Percentiles rank a stretch among this genome's conserved stretches.
Conservation (phyloP, 2,113 vertebrate species). For the Montifringilla adamsi region DNA sequence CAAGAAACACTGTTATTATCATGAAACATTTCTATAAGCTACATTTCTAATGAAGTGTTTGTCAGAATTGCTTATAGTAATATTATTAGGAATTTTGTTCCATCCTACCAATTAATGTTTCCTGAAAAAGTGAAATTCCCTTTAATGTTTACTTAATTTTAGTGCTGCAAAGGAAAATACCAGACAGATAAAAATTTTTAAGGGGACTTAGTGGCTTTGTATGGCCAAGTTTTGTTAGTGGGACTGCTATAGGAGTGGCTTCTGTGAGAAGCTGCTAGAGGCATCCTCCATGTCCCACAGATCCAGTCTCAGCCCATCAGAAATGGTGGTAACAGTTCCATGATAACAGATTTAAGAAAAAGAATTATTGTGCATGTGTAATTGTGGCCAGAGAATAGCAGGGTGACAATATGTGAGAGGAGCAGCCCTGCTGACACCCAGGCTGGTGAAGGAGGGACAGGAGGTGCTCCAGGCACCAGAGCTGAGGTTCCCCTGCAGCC, state of each 20-base stretch:
- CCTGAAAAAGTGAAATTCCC: background rate
- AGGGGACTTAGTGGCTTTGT: background rate
- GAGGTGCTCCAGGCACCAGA: background rate
- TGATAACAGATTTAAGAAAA: background rate
- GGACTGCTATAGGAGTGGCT: background rate
- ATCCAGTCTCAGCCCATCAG: background rate
- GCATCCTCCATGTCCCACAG: background rate
- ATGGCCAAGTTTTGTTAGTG: background rate
- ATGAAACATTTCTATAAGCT: background rate
- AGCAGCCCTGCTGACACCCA: background rate
- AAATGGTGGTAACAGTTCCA: background rate
- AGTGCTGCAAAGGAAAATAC: background rate
- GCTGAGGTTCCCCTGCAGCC: background rate
- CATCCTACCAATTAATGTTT: background rate
- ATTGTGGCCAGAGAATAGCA: background rate
- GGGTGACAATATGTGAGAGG: background rate
- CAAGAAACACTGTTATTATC: background rate
- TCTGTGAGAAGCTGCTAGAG: background rate
- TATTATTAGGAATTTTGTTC: background rate
- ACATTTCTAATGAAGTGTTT: background rate
- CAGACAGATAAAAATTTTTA: background rate
- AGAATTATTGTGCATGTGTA: too few relatives aligned
- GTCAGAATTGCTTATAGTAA: background rate
- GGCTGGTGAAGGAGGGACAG: accelerated
- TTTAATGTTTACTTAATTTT: background rate